Conservation (phyloP, 2,113 vertebrate species). For the Myocastor coypus region DNA sequence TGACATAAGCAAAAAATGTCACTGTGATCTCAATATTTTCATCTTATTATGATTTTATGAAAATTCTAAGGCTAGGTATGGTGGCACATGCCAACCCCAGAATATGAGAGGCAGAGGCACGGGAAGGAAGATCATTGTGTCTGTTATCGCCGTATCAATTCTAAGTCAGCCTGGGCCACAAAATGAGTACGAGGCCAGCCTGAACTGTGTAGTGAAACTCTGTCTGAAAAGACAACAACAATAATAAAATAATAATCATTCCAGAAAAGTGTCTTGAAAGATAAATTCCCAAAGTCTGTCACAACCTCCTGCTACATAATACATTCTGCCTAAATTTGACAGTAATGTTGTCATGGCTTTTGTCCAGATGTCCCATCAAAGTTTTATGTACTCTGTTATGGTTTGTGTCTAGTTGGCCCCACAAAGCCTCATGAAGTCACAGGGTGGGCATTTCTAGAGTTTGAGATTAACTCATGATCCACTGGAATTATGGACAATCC, state of each 20-base stretch:
- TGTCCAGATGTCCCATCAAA: not conserved
- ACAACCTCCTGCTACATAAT: not conserved
- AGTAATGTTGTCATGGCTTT: not conserved
- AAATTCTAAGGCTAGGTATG: not conserved
- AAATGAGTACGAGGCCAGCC: too few species aligned
- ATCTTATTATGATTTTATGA: not conserved
- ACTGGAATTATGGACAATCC: too few species aligned
- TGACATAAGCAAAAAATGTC: not conserved
- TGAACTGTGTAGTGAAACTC: too few species aligned
- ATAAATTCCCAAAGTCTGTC: not conserved
- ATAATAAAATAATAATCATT: not conserved
- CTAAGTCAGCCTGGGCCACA: not conserved
- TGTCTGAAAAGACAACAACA: too few species aligned
- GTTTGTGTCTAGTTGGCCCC: too few species aligned
- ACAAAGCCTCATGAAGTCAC: too few species aligned
- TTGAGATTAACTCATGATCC: too few species aligned
- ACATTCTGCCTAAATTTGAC: not conserved
- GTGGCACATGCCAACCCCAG: not conserved
- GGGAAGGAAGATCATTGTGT: not conserved
- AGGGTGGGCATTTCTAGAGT: too few species aligned
- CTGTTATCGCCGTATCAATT: too few species aligned
- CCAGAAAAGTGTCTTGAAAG: not conserved
- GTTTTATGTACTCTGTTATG: not conserved
- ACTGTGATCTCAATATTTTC: not conserved
- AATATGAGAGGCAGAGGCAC: not conserved